Percentiles rank a stretch among this genome's conserved stretches.
Evolutionary conservation across 2,888 invertebrate genomes (phyloP).

Genomic region (Cheilosia scutellata): DNA sequence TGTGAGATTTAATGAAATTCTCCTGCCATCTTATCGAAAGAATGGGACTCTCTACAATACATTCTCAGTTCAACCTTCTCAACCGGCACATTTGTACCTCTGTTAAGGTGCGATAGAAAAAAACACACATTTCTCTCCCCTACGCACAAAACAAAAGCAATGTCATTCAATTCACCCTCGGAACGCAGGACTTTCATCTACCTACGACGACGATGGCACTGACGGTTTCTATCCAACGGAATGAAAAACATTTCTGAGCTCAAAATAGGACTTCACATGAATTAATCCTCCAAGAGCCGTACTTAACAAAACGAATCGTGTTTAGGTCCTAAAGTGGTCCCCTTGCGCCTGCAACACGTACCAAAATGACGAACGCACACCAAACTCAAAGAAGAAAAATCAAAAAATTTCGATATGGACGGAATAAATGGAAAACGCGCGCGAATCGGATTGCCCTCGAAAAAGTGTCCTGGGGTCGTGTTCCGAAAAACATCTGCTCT

Average conservation of each 20-base stretch:
- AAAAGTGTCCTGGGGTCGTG: constrained; percentile 75
- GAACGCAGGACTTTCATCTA: constrained; percentile 34
- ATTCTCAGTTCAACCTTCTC: constrained; percentile 40
- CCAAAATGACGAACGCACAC: constrained; percentile 59
- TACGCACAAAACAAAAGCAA: constrained; percentile 57
- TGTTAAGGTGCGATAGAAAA: constrained; percentile 63
- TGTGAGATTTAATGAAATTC: constrained; percentile 61
- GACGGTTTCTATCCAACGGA: constrained; percentile 49
- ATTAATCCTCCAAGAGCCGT: constrained; percentile 71
- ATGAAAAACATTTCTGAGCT: constrained; percentile 56
- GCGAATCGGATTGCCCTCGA: constrained; percentile 72
- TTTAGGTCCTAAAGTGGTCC: constrained; percentile 69
- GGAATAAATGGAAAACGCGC: constrained; percentile 69
- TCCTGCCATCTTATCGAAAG: constrained; percentile 58
- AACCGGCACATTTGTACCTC: constrained; percentile 28
- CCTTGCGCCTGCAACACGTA: constrained; percentile 73
- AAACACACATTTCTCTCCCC: constrained; percentile 51
- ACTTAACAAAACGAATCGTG: constrained; percentile 62
- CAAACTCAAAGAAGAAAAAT: constrained; percentile 27
- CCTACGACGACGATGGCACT: constrained; percentile 39
- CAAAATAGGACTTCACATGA: constrained; percentile 64
- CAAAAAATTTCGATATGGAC: constrained; percentile 58
- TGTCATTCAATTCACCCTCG: constrained; percentile 68
- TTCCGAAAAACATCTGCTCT: constrained; percentile 75
- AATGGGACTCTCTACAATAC: constrained; percentile 49